These are phyloP conservation scores for Paramisgurnus dabryanus DNA, from an alignment of 2,113 vertebrate genomes.

Conservation along the genomic window DNA sequence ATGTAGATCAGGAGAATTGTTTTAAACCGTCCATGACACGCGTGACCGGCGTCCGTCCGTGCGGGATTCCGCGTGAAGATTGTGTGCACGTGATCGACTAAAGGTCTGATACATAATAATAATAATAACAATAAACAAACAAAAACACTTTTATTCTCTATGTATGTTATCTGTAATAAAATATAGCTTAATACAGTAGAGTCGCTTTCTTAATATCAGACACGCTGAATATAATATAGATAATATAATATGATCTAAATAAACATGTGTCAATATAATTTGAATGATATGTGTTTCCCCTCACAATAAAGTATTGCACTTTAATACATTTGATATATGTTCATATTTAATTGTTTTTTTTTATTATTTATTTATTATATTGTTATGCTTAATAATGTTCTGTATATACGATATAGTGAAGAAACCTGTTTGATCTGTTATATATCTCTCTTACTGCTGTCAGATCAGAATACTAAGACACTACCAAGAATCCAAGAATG, in stretches of 20 bases:
- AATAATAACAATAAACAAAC: background rate
- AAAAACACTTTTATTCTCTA: background rate
- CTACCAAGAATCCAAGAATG: background rate
- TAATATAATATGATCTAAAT: background rate
- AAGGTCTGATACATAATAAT: background rate
- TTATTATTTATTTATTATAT: no score
- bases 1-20: constrained; percentile 31
- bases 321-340: no score
- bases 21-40: constrained; percentile 28
- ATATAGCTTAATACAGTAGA: background rate
- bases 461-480: background rate
- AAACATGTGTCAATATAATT: background rate
- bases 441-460: no score
- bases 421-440: no score
- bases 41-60: constrained; percentile 37
- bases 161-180: background rate
- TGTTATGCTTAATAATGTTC: no score
- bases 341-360: no score
- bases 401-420: no score
- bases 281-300: background rate
- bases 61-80: constrained; percentile 35
- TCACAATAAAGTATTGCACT: no score
- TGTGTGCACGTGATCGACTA: constrained; percentile 26
- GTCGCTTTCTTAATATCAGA: background rate
- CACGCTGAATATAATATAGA: background rate